Base-by-base conservation (phyloP, 1,140 invertebrate species). In the Neuroterus valhalla region DNA sequence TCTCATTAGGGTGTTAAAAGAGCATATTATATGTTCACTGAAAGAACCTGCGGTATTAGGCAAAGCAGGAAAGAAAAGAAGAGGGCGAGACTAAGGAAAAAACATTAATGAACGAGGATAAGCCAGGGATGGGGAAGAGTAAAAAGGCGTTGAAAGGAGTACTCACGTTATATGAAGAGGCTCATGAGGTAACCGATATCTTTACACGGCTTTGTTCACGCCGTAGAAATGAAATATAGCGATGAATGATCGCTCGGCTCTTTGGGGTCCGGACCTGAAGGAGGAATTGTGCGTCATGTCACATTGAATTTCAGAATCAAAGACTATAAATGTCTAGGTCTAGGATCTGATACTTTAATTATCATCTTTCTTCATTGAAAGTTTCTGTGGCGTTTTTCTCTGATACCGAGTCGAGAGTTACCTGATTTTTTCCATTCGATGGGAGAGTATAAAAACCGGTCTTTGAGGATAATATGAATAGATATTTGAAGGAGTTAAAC, bases 161-260 rank as follows among this genome's bases (percentile, higher is more conserved):
- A 73, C 78, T 81, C 76, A 70, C 73, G 71, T 42, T 81, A 73
- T 68, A 45, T 31, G 74, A 80, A 79, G 71, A 75, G 74, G 78
- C 68, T 84, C 76, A 66, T 73, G 80, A 76, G 80, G 83, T 85
- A 85, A 85, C 75, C 81, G 83, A 85, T 85, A 85, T 75, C 76
- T 70, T 71, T 66, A 69, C 72, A 75, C 66, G 70, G 70, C 78
- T 78, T 84, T 84, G 78, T 84, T 81, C 75, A 66, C 67, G 19
- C 38, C 38, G 68, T 73, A 68, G 44, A 76, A 81, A 81, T 82
- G 81, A 85, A 83, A 81, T 83, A 83, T 81, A 74, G 72, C 74
- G 71, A 78, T 52, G 73, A 12, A 19, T 38, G 19, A 46, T 12
- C 14, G 21, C 52, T 21, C 14, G 17, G 12, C 3, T 14, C 14